phyloP scores from a whole-genome alignment of 2,797 vertebrate genomes.

The Labroides dimidiatus region DNA sequence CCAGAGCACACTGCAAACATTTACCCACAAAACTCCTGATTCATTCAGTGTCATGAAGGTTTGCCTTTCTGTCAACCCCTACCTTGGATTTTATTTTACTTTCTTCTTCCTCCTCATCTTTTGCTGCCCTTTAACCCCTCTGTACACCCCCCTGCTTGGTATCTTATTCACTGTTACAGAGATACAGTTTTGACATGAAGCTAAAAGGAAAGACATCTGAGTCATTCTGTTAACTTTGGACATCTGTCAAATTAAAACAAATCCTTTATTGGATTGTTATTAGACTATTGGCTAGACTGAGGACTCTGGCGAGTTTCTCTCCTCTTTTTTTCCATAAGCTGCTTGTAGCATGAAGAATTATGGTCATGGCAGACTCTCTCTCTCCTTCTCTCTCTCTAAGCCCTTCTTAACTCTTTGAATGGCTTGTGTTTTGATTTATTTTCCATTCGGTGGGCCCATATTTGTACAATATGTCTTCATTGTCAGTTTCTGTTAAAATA shows the following conservation, averaged over 20 bases:
- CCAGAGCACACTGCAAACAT: neutral
- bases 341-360: conserved; percentile 37
- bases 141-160: neutral
- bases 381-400: neutral
- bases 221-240: conserved; percentile 41
- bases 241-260: conserved; percentile 37
- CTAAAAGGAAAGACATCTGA: conserved; percentile 15
- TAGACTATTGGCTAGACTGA: conserved; percentile 38
- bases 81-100: conserved; percentile 11
- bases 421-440: conserved; percentile 22
- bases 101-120: conserved; percentile 4
- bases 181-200: neutral
- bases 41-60: neutral
- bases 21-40: neutral
- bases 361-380: conserved; percentile 8
- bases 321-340: conserved; percentile 34
- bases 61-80: neutral
- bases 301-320: conserved; percentile 29
- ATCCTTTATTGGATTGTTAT: conserved; percentile 46
- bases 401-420: conserved; percentile 13
- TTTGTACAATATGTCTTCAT: conserved; percentile 13
- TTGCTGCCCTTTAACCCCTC: neutral
- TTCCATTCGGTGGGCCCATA: conserved; percentile 20
- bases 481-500: conserved; percentile 10
- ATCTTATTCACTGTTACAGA: neutral